Base-by-base conservation (phyloP, 2,113 vertebrate genomes). In the Atractosteus spatula region DNA sequence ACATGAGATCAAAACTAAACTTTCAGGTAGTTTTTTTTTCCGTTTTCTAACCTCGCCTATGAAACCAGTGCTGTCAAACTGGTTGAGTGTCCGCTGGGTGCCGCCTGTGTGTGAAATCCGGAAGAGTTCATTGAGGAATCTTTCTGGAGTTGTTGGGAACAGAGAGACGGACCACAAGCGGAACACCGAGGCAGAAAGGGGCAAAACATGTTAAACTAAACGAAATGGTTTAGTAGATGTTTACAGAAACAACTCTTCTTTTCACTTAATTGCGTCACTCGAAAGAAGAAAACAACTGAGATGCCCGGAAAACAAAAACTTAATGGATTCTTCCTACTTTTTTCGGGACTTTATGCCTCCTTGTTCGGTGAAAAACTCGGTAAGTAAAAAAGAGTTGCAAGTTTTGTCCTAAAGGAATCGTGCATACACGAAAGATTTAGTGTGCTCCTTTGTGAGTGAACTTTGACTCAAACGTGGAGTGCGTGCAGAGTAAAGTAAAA, bases 301-400 rank as follows among this genome's bases (percentile, higher is more conserved):
- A 85, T 85, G 84, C 81, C 74, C 51, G 72, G 78, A 62, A 73
- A 72, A 68, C 47, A 14, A 7, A 44, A 70, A 44, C 68, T 82
- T 47, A 65, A 76, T 62, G 78, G 74, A 63, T 65, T 80, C 68
- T 55, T 81, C 55, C 67, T 84, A 3, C 16, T 78, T 10, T 80
- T 47, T 55, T 76, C 74, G 5, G 62, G 72, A 54, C 62, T 85
- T 67, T 77, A 59, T 68, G 69, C 65, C 72, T 73, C 76, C 41
- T 16, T 71, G 41, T 47, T 64, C 67, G 74, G 76, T 14, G 80
- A 84, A 70, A 80, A 79, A 62, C 73, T 73, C 47, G 80, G 81
- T 83, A 79, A 85, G 83, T 16, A 6, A 42, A 73, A 12, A 54
- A 41, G 3, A 42, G 42, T 12, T 59, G 51, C 56, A 41, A 7